These are phyloP conservation scores for Charaxes varanes DNA, from an alignment of 1,140 invertebrate genomes.

Conservation along the genomic window DNA sequence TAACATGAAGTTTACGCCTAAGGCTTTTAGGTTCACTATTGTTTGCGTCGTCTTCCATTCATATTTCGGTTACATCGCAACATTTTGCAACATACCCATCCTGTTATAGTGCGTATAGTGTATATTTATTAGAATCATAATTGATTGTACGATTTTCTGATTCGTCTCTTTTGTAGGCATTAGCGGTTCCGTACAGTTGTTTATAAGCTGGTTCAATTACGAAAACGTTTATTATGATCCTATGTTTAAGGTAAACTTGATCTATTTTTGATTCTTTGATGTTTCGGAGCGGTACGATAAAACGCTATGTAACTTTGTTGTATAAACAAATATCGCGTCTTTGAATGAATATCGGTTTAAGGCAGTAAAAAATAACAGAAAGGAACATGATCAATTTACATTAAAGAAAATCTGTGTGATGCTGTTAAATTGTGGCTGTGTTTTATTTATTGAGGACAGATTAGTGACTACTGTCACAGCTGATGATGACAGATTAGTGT, in stretches of 20 bases:
- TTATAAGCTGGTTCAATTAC: slow-evolving; percentile 40
- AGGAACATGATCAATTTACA: too few relatives aligned
- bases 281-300: slow-evolving; percentile 17
- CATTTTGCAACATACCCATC: neutral
- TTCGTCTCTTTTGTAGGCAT: neutral
- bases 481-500: too few relatives aligned
- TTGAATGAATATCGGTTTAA: slow-evolving; percentile 3
- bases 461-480: too few relatives aligned
- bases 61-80: neutral
- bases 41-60: too few relatives aligned
- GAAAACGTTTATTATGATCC: slow-evolving; percentile 35
- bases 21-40: too few relatives aligned
- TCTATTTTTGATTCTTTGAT: slow-evolving; percentile 55
- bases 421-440: too few relatives aligned
- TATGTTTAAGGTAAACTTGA: slow-evolving; percentile 37
- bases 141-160: neutral
- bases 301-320: slow-evolving; percentile 6
- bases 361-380: too few relatives aligned
- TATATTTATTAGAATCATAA: neutral
- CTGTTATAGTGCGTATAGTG: neutral
- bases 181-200: slow-evolving; percentile 20
- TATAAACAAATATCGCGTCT: neutral
- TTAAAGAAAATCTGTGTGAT: too few relatives aligned
- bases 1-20: too few relatives aligned
- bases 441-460: too few relatives aligned